Conservation (phyloP, 2,888 invertebrate species). For the Eupithecia dodoneata region DNA sequence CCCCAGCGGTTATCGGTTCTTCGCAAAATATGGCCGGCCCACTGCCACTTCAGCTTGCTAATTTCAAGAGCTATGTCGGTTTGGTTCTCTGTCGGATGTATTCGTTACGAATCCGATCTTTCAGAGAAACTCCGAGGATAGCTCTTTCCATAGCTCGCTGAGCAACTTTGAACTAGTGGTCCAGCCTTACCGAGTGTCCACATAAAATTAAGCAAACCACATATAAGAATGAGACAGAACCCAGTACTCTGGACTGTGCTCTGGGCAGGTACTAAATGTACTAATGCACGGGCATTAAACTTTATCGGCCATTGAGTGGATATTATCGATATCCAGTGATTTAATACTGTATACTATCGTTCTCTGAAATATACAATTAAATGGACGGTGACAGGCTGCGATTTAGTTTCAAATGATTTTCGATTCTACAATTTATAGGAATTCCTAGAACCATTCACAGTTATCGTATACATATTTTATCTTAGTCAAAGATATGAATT, state of each 20-base stretch:
- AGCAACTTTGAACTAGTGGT: too few species aligned
- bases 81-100: too few species aligned
- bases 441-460: not conserved
- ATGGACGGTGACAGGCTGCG: constrained; percentile 18
- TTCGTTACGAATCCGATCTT: too few species aligned
- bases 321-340: constrained; percentile 42
- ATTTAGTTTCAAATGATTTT: constrained; percentile 27
- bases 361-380: constrained; percentile 38
- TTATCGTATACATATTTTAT: not conserved
- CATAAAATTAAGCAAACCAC: not conserved
- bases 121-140: too few species aligned
- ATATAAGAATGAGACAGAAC: not conserved
- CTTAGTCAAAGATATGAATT: not conserved
- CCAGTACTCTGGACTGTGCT: not conserved
- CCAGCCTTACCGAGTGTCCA: too few species aligned
- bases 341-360: constrained; percentile 33
- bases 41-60: too few species aligned
- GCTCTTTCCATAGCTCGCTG: too few species aligned
- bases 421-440: constrained; percentile 38
- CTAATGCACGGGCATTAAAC: constrained; percentile 33
- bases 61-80: too few species aligned
- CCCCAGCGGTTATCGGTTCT: not conserved
- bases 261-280: constrained; percentile 21
- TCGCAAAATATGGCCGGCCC: too few species aligned
- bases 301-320: constrained; percentile 40